These are phyloP conservation scores for Bothrops jararaca DNA, from an alignment of 2,113 vertebrate species.

Conservation along the genomic window DNA sequence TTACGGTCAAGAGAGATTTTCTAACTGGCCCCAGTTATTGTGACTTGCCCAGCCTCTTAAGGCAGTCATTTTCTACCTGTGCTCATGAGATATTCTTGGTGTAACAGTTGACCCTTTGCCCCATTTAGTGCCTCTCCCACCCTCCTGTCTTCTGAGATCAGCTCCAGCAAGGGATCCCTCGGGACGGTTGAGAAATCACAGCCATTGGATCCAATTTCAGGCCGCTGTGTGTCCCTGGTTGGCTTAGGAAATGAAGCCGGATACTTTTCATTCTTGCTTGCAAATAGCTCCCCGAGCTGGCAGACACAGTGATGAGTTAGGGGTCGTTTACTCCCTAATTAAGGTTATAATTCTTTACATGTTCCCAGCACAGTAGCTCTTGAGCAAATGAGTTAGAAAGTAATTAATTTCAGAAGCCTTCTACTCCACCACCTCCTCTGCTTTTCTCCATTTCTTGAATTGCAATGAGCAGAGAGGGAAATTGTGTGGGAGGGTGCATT, in stretches of 20 bases:
- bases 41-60: not conserved
- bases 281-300: conserved; percentile 10
- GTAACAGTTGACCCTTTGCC: not conserved
- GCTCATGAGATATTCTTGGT: not conserved
- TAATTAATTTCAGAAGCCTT: conserved; percentile 32
- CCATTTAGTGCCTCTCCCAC: not conserved
- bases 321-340: conserved; percentile 31
- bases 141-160: not conserved
- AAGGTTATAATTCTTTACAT: conserved; percentile 27
- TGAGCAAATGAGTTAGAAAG: conserved; percentile 35
- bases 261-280: conserved; percentile 18
- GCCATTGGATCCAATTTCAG: not conserved
- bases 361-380: conserved; percentile 25
- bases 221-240: not conserved
- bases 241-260: not conserved
- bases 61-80: not conserved
- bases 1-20: not conserved
- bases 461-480: not conserved
- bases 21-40: not conserved
- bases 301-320: conserved; percentile 29
- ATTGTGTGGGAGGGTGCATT: not conserved
- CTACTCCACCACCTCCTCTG: not conserved
- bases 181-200: not conserved
- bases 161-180: not conserved
- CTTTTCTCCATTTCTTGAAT: not conserved